Conservation (phyloP, 2,113 vertebrate genomes). For the Sinosuthora webbiana region DNA sequence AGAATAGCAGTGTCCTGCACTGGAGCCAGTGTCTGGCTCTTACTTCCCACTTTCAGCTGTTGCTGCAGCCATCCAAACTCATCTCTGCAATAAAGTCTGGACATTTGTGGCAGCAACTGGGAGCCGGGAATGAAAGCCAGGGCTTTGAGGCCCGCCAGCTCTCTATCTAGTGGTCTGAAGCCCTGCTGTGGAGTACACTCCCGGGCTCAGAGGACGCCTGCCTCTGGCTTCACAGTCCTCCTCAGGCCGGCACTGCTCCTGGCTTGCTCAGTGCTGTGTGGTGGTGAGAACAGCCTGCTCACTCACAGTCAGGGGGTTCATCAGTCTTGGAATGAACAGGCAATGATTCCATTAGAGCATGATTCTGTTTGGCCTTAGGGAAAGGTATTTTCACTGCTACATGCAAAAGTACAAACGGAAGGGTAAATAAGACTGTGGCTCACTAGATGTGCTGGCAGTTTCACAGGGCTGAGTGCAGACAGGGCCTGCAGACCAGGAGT, state of each 20-base stretch:
- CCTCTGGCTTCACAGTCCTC: neutral
- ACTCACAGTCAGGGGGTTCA: accelerated
- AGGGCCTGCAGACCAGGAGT: neutral
- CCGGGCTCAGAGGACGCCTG: accelerated
- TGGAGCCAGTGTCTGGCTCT: neutral
- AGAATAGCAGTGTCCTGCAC: neutral
- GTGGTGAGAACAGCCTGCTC: neutral
- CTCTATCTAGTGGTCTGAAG: neutral
- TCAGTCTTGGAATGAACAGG: neutral
- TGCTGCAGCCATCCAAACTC: neutral
- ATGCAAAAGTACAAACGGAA: neutral
- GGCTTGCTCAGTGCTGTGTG: accelerated
- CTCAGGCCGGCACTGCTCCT: accelerated
- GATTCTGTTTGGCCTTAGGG: neutral
- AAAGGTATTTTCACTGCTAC: neutral
- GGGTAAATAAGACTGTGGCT: neutral
- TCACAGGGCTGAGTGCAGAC: accelerated
- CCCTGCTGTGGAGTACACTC: accelerated
- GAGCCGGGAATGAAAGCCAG: neutral
- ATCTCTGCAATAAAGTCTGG: neutral
- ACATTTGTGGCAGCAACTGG: neutral
- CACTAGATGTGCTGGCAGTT: accelerated
- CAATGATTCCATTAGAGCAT: neutral
- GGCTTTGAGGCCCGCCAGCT: neutral
- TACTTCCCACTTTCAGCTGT: neutral